Conservation (phyloP, 2,113 vertebrate genomes). For the Dinomys branickii region DNA sequence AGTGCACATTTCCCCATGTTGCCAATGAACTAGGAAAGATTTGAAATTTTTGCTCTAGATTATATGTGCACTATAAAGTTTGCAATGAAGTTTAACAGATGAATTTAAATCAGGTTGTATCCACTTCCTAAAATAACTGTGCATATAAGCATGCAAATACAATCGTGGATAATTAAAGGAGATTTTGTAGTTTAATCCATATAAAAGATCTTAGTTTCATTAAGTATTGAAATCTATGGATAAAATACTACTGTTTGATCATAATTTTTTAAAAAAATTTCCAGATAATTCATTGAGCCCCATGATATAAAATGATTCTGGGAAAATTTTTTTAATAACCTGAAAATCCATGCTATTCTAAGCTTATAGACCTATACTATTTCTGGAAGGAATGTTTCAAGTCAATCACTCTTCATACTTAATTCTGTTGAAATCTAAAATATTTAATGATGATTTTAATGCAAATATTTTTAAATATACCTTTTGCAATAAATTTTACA, state of each 20-base stretch:
- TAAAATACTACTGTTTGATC: background rate
- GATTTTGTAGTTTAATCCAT: background rate
- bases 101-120: background rate
- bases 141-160: background rate
- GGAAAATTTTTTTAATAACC: background rate
- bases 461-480: background rate
- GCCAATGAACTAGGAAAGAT: background rate
- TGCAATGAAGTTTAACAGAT: background rate
- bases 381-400: background rate
- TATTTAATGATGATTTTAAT: background rate
- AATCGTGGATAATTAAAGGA: background rate
- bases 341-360: background rate
- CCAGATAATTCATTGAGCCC: background rate
- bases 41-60: background rate
- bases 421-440: slow-evolving; percentile 42
- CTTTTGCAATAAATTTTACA: background rate
- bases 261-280: background rate
- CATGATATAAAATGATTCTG: slow-evolving; percentile 16
- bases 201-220: background rate
- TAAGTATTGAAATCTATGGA: background rate
- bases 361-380: background rate
- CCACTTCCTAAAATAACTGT: background rate
- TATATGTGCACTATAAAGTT: background rate
- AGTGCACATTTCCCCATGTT: background rate
- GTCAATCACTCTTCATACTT: background rate